Conservation (phyloP, 2,113 vertebrate species). For the Labeo rohita region DNA sequence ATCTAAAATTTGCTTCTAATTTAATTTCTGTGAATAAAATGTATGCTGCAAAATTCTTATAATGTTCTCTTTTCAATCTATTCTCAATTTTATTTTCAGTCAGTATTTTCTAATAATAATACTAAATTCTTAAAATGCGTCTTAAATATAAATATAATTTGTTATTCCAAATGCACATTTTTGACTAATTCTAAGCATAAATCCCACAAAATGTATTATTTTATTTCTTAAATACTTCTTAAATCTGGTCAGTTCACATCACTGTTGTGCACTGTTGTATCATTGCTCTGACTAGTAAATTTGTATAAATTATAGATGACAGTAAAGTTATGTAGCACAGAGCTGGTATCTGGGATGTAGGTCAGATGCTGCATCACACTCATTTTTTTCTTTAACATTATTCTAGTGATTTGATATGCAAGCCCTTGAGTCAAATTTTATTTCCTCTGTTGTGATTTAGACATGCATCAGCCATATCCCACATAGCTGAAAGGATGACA, state of each 20-base stretch:
- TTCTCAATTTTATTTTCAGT: neutral
- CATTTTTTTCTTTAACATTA: neutral
- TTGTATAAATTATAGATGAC: neutral
- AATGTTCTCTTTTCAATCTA: neutral
- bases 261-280: neutral
- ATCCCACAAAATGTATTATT: neutral
- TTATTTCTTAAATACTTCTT: neutral
- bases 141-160: neutral
- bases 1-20: too few relatives aligned
- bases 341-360: conserved; percentile 31
- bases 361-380: conserved; percentile 25
- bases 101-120: neutral
- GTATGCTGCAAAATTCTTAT: neutral
- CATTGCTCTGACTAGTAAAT: neutral
- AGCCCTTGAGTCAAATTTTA: neutral
- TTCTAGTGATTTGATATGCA: neutral
- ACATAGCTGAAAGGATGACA: neutral
- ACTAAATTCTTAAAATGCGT: neutral
- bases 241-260: neutral
- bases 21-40: neutral
- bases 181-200: neutral
- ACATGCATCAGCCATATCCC: neutral
- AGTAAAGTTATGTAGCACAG: conserved; percentile 31
- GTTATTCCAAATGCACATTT: neutral
- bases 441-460: neutral